phyloP scores from a whole-genome alignment of 1,140 invertebrate genomes.

The Melipona quadrifasciata region DNA sequence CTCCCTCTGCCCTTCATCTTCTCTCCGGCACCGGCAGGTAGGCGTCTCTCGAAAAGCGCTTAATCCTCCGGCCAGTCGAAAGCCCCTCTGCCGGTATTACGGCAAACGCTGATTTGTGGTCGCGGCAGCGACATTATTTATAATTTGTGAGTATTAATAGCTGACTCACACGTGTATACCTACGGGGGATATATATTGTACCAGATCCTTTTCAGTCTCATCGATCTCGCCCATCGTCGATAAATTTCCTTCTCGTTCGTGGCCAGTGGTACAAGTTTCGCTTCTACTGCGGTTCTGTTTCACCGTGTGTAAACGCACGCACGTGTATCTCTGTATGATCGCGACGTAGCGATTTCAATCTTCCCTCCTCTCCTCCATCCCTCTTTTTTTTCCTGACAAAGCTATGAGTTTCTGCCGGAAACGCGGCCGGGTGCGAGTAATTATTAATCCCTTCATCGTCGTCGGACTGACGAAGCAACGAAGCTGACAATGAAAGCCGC shows the following conservation, averaged over 20 bases:
- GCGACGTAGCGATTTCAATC: slow-evolving; percentile 8
- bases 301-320: too few species aligned
- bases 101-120: slow-evolving; percentile 73
- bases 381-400: not conserved
- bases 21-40: slow-evolving; percentile 34
- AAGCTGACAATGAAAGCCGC: not conserved
- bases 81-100: slow-evolving; percentile 67
- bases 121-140: slow-evolving; percentile 69
- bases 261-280: not conserved
- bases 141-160: slow-evolving; percentile 73
- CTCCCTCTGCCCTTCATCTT: slow-evolving; percentile 47
- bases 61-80: slow-evolving; percentile 67
- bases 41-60: slow-evolving; percentile 63
- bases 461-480: not conserved
- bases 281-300: not conserved
- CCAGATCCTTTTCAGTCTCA: slow-evolving; percentile 15
- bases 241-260: slow-evolving; percentile 23
- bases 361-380: not conserved
- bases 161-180: slow-evolving; percentile 27
- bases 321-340: not conserved
- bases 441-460: slow-evolving; percentile 16
- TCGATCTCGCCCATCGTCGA: slow-evolving; percentile 38
- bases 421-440: not conserved
- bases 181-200: not conserved
- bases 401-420: not conserved